These are phyloP conservation scores for Anthoscopus minutus DNA, from an alignment of 2,113 vertebrate genomes.

Conservation along the genomic window DNA sequence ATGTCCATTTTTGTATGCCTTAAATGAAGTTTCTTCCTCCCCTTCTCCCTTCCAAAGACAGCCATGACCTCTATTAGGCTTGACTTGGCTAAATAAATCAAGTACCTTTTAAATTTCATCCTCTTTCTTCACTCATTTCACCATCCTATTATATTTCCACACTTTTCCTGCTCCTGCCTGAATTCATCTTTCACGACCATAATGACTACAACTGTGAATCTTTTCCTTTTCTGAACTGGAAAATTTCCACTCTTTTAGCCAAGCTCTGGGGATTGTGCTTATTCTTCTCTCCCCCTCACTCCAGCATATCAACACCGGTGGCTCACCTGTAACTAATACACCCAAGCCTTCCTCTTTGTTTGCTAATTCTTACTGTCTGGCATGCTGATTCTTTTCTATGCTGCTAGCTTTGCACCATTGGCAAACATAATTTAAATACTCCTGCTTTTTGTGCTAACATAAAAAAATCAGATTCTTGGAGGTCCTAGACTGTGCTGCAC, in stretches of 20 bases:
- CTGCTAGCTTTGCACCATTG: background rate
- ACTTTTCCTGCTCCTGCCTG: background rate
- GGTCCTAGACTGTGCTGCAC: background rate
- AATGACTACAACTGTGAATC: accelerated
- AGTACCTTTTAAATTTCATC: background rate
- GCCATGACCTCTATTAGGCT: background rate
- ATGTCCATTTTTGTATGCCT: background rate
- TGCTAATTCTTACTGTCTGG: background rate
- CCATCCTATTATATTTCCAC: background rate
- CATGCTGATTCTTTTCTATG: background rate
- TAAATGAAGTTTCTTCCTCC: background rate
- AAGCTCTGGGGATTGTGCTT: background rate
- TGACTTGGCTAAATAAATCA: background rate
- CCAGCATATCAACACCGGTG: background rate
- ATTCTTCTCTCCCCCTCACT: background rate
- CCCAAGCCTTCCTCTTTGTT: background rate
- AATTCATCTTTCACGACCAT: background rate
- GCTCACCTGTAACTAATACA: background rate
- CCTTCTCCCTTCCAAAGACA: background rate
- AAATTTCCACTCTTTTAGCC: background rate
- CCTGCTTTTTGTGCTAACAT: background rate
- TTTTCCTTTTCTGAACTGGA: background rate
- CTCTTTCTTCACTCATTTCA: background rate
- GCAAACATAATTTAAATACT: background rate
- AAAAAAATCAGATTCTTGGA: background rate